Base-by-base conservation (phyloP, 92 coral and sea anemone species). In the Pocillopora grandis region DNA sequence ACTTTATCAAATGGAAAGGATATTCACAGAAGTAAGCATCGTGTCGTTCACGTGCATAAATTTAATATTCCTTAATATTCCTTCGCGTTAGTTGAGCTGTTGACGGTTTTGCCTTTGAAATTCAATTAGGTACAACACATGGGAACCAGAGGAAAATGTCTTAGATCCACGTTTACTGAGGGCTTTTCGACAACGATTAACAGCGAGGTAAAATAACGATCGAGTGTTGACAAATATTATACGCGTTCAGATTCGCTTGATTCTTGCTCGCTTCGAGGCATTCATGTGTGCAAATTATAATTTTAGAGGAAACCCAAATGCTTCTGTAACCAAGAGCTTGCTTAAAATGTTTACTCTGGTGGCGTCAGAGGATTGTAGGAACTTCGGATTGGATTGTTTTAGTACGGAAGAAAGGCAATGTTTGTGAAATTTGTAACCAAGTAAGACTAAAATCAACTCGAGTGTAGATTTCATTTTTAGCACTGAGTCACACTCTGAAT, bases 111-210 rank as follows among this genome's bases (percentile, higher is more conserved):
- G 48, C 36, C 31, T 58, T 75, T 85, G 17, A 78, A 80, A 76
- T 80, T 83, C 78, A 35, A 55, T 75, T 82, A 96, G 99, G 71
- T 94, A 92, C 83, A 96, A 96, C 75, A 96, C 99, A 12, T 96
- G 99, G 99, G 99, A 96, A 76, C 99, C 99, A 42, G 98, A 96
- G 84, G 99, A 96, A 81, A 96, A 96, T 81, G 99, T 96, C 3
- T 88, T 96, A 27, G 99, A 96, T 87, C 98, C 95, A 10, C 88
- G 99, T 58, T 84, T 96, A 19, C 77, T 96, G 89, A 88, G 93
- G 75, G 99, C 99, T 18, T 96, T 90, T 85, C 89, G 90, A 42
- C 87, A 90, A 59, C 79, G 91, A n/a, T 58, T 90, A 49, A 73
- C 91, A 15, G 86, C 78, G 62, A 90, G 91, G 93, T 90, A 76